Evolutionary conservation across 1,140 invertebrate genomes (phyloP).

Genomic region (Anastrepha obliqua): DNA sequence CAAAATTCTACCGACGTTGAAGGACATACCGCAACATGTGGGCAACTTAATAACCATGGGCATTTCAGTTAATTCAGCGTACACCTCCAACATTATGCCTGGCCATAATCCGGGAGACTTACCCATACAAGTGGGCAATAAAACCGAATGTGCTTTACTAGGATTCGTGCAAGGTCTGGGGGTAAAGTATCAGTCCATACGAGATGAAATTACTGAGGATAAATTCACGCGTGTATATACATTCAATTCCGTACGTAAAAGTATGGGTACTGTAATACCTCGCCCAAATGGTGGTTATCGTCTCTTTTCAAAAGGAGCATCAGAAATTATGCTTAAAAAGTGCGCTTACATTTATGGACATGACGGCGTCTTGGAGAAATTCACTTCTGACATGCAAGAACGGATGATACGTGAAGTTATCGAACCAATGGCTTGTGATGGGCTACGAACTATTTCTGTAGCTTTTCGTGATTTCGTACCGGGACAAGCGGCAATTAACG

Average conservation of each 20-base stretch:
- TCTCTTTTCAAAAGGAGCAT: slow-evolving; percentile 98
- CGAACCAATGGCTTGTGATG: slow-evolving; percentile 99
- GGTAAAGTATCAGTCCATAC: slow-evolving; percentile 93
- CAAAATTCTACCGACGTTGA: slow-evolving; percentile 88
- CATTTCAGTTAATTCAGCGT: slow-evolving; percentile 96
- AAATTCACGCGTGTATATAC: slow-evolving; percentile 97
- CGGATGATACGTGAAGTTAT: slow-evolving; percentile 95
- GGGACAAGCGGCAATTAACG: slow-evolving; percentile 92
- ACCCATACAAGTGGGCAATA: slow-evolving; percentile 97
- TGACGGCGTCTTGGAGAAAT: slow-evolving; percentile 92
- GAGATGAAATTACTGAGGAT: slow-evolving; percentile 95
- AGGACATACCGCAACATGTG: slow-evolving; percentile 87
- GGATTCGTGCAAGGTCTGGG: slow-evolving; percentile 94
- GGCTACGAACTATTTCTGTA: slow-evolving; percentile 96
- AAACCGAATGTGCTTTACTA: slow-evolving; percentile 98
- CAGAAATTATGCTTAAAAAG: slow-evolving; percentile 99
- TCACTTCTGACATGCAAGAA: slow-evolving; percentile 94
- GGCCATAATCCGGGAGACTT: slow-evolving; percentile 88
- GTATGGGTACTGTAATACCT: slow-evolving; percentile 97
- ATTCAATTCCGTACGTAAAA: slow-evolving; percentile 99
- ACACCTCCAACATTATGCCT: slow-evolving; percentile 94
- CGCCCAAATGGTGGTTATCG: slow-evolving; percentile 90
- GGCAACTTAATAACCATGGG: slow-evolving; percentile 90
- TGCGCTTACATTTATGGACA: slow-evolving; percentile 97
- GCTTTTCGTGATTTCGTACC: slow-evolving; percentile 96